These are phyloP conservation scores for Oscarella lobularis DNA, from an alignment of 37 sponge, comb jelly and placozoan species.

Conservation along the genomic window DNA sequence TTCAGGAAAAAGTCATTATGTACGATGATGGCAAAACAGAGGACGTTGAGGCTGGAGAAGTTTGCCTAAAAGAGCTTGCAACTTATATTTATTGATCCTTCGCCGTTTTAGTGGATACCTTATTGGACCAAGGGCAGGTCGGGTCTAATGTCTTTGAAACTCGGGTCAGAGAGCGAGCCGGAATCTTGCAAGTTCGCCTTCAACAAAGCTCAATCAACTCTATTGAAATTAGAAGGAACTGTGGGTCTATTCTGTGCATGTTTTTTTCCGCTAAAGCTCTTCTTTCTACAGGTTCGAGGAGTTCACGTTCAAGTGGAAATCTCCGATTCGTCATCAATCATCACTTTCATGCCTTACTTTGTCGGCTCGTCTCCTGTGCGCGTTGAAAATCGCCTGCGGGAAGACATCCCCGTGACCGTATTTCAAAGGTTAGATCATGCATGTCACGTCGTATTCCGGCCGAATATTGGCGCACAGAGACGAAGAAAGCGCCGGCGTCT, in stretches of 20 bases:
- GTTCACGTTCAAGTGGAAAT: constrained; percentile 57
- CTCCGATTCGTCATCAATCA: constrained; percentile 36
- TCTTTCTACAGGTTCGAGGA: constrained; percentile 5
- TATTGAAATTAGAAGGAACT: not conserved
- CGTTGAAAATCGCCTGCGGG: constrained; percentile 46
- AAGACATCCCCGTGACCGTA: constrained; percentile 22
- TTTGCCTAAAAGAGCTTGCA: too few relatives aligned
- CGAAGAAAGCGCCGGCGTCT: too few relatives aligned
- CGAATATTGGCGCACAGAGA: too few relatives aligned
- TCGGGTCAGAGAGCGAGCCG: not conserved
- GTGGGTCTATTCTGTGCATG: not conserved
- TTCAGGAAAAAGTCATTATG: too few relatives aligned
- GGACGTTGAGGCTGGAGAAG: too few relatives aligned
- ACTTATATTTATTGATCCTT: too few relatives aligned
- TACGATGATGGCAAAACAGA: too few relatives aligned
- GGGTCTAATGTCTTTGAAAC: not conserved
- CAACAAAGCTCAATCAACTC: not conserved
- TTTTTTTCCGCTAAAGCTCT: not conserved
- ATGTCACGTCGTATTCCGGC: too few relatives aligned
- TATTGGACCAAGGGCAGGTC: not conserved
- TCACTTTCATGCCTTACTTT: constrained; percentile 65
- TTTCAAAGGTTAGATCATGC: not conserved
- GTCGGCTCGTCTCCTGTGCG: constrained; percentile 53
- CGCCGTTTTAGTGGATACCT: not conserved
- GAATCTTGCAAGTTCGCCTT: not conserved